Base-by-base conservation (phyloP, 2,888 invertebrate genomes). In the Adelognathus sp. region DNA sequence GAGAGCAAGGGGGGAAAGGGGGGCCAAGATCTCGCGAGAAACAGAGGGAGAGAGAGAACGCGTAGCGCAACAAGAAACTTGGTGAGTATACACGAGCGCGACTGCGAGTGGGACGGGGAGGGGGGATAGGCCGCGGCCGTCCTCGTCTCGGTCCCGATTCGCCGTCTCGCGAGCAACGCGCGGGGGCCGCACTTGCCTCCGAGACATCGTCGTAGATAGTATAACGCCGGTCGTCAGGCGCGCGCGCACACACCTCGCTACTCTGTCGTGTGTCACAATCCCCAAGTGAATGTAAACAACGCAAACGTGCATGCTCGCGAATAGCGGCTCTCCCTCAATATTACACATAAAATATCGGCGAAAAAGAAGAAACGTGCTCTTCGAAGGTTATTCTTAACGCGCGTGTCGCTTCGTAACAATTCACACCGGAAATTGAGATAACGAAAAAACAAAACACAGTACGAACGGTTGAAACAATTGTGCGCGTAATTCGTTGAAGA, bases 121-220 rank as follows among this genome's bases (percentile, higher is more conserved):
- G 46, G 46, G 46, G 63, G 14, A 7, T 63, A 16, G 18, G 29
- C 70, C 69, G 77, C 63, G 71, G 71, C 66, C 66, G 75, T 66
- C 58, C 58, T 70, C 70, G 70, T 36, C 61, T 41, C 76, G 79
- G 78, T 81, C 81, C 67, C 85, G 84, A 83, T 85, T 86, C 83
- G 76, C 74, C 76, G 81, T 72, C 80, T 82, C 78, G n/a, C n/a
- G 78, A 69, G 60, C 54, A 73, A 81, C 63, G 69, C 63, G 69
- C 80, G 76, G 80, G 79, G 81, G 81, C 76, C 83, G 82, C 85
- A 86, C 84, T 87, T 84, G 85, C 76, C 81, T 83, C 79, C 78
- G 83, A 83, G 86, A 85, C 85, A 76, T 81, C 80, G 80, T 72
- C 75, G 82, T 78, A 74, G 78, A 78, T 74, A 64, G 73, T 64